Evolutionary conservation across 1,140 invertebrate species (phyloP), one percentile per base, ranked within the genome.

Genomic region (Papilio dardanus): DNA sequence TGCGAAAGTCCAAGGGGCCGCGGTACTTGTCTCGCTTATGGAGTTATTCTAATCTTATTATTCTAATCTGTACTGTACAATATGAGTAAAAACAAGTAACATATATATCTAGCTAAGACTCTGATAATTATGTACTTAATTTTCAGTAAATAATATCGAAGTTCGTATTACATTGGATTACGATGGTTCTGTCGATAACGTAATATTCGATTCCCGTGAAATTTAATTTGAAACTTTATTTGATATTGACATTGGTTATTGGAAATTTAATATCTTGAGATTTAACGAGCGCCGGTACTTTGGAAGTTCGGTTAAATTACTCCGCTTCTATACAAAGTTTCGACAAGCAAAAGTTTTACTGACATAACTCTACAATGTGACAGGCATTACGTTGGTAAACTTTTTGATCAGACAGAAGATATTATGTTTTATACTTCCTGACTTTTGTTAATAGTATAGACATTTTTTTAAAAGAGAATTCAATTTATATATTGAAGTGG

Each of bases 201-300:
- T 14, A 30, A 62, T 62, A 62, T 62, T 62, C 54, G 54, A 28
- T 62, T 62, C 54, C 16, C 24, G 54, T 62, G 12, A 62, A 62
- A 62, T 62, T 62, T 62, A 30, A 62, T 62, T 62, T 62, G 24
- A 62, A 62, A 62, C 54, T 30, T 62, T 30, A 62, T 62, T 30
- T 62, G 24, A 30, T 62, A 62, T 28, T 28, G 54, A 62, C 54
- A 62, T 14, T 62, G 54, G 21, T 62, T 62, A 30, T 62, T 62
- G 54, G 54, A 62, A 62, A 62, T 62, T 62, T 62, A 62, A 62
- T 62, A 62, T 62, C 54, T 10, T 5, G 24, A 62, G 54, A 62
- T 62, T 62, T 62, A 24, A 24, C 21, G 16, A 62, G 54, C 54
- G 21, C 54, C 50, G 1, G 21, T 62, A 62, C 54, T 62, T 62